Conservation (phyloP, 2,797 vertebrate species). For the Allobates femoralis region DNA sequence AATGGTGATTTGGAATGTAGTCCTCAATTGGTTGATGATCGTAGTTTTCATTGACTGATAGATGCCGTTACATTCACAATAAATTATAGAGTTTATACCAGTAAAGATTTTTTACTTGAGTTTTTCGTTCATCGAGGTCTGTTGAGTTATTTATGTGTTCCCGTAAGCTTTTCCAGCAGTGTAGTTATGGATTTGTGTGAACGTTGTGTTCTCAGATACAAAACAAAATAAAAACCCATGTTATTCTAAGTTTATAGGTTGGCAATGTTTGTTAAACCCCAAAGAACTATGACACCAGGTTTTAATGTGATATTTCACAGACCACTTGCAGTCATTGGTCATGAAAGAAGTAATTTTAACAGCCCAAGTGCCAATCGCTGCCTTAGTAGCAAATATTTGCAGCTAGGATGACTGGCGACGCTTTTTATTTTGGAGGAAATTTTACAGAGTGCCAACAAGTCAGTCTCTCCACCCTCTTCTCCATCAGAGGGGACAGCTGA, state of each 20-base stretch:
- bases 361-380: constrained; percentile 22
- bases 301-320: constrained; percentile 16
- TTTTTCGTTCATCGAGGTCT: too few relatives aligned
- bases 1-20: too few relatives aligned
- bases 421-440: constrained; percentile 27
- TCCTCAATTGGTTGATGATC: too few relatives aligned
- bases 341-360: constrained; percentile 8
- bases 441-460: constrained; percentile 34
- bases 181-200: neutral
- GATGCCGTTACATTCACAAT: too few relatives aligned
- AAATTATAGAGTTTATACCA: too few relatives aligned
- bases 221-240: neutral
- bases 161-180: too few relatives aligned
- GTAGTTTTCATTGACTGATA: too few relatives aligned
- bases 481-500: constrained; percentile 43
- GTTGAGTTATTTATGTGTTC: too few relatives aligned
- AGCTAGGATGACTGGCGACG: constrained; percentile 20
- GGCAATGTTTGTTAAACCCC: constrained; percentile 4
- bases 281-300: constrained; percentile 2
- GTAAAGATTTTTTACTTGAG: too few relatives aligned
- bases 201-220: neutral
- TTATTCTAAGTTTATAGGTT: neutral
- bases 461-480: constrained; percentile 29
- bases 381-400: constrained; percentile 48
- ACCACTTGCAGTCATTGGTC: constrained; percentile 8